Base-by-base conservation (phyloP, 2,113 vertebrate genomes). In the Morone chrysops region DNA sequence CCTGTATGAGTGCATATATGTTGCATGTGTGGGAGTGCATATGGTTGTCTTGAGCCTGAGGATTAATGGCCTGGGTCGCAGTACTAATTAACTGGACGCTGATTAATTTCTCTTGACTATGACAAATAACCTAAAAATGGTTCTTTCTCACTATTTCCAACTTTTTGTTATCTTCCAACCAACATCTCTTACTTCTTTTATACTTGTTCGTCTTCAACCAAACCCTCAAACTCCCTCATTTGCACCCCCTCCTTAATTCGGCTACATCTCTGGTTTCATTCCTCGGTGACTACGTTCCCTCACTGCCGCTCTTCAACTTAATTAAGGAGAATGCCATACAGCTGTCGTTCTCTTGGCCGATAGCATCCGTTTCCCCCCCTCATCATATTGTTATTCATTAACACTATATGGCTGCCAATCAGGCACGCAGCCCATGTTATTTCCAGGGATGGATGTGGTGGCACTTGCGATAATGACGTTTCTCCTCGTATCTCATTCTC, bases 311-410 rank as follows among this genome's bases (percentile, higher is more conserved):
- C 90, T 87, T 90, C 87, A 89, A 81, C 90, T 93, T 92, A 92
- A 93, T 94, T 92, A 94, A 94, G 80, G 83, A 90, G 79, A 90
- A 90, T 79, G 87, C 83, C 81, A 84, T 75, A 82, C 89, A 91
- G 92, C 91, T 90, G 88, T 84, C 90, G 76, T 68, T 83, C 89
- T 91, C 82, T 87, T 83, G 89, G 89, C 87, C 82, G 83, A 92
- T 87, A 90, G 87, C 80, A 48, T 78, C 73, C 66, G 0, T 8
- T 10, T 1, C 4, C 51, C 4, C 56, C 63, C 4, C 56, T 69
- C 88, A 87, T 90, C 89, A 82, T 88, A 92, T 92, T 94, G 92
- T 92, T 92, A 89, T 92, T 91, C 89, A 92, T 94, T 93, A 93
- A 90, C 84, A 81, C 90, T 80, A 66, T 76, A 77, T 54, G 81